These are phyloP conservation scores for Pionites leucogaster DNA, from an alignment of 2,113 vertebrate species.

Conservation along the genomic window DNA sequence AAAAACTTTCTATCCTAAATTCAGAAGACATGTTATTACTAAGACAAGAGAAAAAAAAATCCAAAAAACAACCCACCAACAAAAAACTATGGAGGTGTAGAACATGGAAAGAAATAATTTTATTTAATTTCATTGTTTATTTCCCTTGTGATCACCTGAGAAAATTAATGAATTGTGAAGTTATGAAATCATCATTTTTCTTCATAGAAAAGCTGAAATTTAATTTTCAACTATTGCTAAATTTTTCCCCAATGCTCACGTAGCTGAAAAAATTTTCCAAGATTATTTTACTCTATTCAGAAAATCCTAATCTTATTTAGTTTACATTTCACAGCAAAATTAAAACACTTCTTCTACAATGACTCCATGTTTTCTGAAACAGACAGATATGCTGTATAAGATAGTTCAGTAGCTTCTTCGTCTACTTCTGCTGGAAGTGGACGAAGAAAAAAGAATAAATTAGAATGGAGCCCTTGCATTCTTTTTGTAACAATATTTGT, in stretches of 20 bases:
- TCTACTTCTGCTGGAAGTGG: background rate
- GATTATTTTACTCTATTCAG: background rate
- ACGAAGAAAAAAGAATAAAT: background rate
- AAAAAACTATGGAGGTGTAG: background rate
- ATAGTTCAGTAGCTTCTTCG: background rate
- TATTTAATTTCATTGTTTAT: background rate
- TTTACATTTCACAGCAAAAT: background rate
- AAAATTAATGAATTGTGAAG: background rate
- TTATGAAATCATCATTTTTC: background rate
- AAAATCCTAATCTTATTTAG: background rate
- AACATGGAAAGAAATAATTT: background rate
- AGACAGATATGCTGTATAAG: background rate
- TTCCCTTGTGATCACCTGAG: background rate
- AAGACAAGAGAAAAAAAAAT: background rate
- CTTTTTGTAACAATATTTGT: background rate
- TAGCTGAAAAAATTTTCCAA: background rate
- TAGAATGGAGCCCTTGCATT: background rate
- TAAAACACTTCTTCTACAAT: background rate
- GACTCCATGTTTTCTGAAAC: background rate
- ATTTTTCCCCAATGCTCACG: background rate
- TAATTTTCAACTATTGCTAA: background rate
- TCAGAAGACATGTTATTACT: background rate
- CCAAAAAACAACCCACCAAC: background rate
- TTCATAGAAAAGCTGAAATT: background rate
- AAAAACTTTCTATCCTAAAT: background rate